Evolutionary conservation across 2,888 invertebrate species (phyloP).

Genomic region (Iselma pallidipennis): DNA sequence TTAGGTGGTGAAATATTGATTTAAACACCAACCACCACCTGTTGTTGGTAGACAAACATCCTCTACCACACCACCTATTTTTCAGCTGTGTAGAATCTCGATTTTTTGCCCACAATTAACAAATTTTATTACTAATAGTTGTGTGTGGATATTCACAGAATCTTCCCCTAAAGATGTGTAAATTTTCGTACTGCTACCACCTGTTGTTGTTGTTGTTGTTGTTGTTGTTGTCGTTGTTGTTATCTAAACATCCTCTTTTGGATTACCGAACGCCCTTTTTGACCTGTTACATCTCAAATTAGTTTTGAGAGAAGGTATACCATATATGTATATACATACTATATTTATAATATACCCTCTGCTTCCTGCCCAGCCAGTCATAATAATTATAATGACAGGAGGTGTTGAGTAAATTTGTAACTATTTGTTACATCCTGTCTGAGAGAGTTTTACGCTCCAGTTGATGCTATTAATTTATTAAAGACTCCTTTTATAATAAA

Average conservation of each 20-base stretch:
- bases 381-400: conserved; percentile 8
- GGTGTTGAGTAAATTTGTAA: conserved; percentile 14
- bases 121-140: background rate
- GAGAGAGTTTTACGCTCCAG: background rate
- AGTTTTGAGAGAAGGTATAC: background rate
- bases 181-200: background rate
- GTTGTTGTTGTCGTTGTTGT: background rate
- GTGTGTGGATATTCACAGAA: background rate
- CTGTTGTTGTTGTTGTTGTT: background rate
- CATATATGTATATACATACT: background rate
- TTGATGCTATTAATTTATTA: background rate
- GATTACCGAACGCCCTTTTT: background rate
- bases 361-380: background rate
- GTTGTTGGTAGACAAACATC: background rate
- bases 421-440: conserved; percentile 12
- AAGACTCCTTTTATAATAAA: too few relatives aligned
- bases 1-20: background rate
- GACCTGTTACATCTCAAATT: background rate
- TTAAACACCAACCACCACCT: background rate
- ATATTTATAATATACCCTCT: conserved; percentile 11
- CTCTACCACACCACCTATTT: too few relatives aligned
- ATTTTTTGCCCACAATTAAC: too few relatives aligned
- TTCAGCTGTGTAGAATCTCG: too few relatives aligned
- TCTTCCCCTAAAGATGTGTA: background rate
- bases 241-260: background rate